Conservation (phyloP, 2,797 vertebrate species). For the Otolemur crassicaudatus region DNA sequence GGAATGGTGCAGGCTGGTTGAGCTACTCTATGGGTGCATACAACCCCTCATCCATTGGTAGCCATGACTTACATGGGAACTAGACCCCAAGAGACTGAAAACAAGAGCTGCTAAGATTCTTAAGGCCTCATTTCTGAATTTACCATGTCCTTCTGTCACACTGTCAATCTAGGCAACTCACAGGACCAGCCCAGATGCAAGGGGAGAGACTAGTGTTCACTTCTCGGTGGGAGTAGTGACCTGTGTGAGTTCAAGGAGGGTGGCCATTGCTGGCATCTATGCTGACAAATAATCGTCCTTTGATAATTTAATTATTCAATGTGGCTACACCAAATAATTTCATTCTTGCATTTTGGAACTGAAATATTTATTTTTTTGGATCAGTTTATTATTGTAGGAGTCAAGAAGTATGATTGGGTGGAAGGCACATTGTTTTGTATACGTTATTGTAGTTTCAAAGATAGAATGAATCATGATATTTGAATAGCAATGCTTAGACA, state of each 20-base stretch:
- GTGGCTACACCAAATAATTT: background rate
- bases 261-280: background rate
- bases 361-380: background rate
- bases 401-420: background rate
- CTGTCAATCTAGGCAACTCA: background rate
- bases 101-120: background rate
- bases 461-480: constrained; percentile 24
- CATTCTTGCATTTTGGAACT: background rate
- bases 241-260: background rate
- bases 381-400: background rate
- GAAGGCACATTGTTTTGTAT: background rate
- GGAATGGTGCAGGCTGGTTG: background rate
- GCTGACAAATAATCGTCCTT: background rate
- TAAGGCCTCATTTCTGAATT: background rate
- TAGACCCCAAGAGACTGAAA: background rate
- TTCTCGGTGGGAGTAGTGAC: background rate
- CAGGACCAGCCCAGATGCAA: background rate
- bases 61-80: background rate
- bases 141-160: background rate
- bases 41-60: background rate
- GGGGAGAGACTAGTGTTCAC: background rate
- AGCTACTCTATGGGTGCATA: too few relatives aligned
- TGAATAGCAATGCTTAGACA: background rate
- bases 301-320: background rate
- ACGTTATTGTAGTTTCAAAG: constrained; percentile 53